Percentiles rank a stretch among this genome's conserved stretches.
These are phyloP conservation scores for Neodiprion lecontei DNA, from an alignment of 1,140 invertebrate species.

Conservation along the genomic window DNA sequence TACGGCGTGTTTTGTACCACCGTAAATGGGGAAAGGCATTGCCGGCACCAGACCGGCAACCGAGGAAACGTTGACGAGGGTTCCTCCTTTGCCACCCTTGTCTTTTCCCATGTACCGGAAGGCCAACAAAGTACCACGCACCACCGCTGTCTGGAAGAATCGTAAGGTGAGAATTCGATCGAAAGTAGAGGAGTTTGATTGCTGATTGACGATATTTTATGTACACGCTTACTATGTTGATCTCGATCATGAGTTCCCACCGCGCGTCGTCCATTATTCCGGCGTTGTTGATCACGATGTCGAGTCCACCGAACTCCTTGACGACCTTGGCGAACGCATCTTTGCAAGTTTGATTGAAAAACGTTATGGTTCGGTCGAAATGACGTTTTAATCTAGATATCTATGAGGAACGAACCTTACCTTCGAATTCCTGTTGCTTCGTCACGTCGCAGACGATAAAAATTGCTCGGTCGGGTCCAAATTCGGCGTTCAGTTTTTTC, in stretches of 20 bases:
- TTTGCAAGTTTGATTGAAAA: slow-evolving; percentile 22
- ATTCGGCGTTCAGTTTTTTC: slow-evolving; percentile 30
- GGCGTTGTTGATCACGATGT: slow-evolving; percentile 61
- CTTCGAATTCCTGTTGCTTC: slow-evolving; percentile 28
- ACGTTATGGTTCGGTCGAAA: background rate
- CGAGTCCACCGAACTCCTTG: slow-evolving; percentile 42
- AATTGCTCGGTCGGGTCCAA: slow-evolving; percentile 27
- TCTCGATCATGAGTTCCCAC: slow-evolving; percentile 54
- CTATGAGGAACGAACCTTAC: slow-evolving; percentile 6
- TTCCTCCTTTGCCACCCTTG: slow-evolving; percentile 65
- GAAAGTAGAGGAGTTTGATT: background rate
- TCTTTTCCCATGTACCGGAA: slow-evolving; percentile 63
- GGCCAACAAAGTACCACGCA: slow-evolving; percentile 37
- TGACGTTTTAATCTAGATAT: background rate
- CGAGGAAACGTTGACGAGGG: slow-evolving; percentile 68
- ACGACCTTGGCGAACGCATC: slow-evolving; percentile 48
- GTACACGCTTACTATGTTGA: slow-evolving; percentile 40
- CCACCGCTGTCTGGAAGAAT: background rate
- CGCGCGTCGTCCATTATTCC: slow-evolving; percentile 57
- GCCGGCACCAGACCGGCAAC: slow-evolving; percentile 62
- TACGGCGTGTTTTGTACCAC: slow-evolving; percentile 69
- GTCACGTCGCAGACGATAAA: slow-evolving; percentile 37
- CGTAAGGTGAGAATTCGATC: background rate
- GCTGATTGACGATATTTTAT: too few relatives aligned
- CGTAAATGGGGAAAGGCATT: slow-evolving; percentile 65